Evolutionary conservation across 2,113 vertebrate species (phyloP).

Genomic region (Ailuropoda melanoleuca): DNA sequence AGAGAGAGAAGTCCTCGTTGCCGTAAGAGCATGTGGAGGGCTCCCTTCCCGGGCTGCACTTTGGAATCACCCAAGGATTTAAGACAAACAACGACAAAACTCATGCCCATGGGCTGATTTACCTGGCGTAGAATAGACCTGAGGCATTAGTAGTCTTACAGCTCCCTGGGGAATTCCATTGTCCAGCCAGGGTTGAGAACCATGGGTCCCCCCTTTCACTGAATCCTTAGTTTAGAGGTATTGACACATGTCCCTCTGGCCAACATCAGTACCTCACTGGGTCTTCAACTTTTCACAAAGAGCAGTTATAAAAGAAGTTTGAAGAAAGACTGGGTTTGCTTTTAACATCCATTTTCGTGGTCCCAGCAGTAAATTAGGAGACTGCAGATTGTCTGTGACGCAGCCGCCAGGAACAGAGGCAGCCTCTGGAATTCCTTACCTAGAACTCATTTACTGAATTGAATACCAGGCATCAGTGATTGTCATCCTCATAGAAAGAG

Average conservation of each 20-base stretch:
- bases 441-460: not conserved
- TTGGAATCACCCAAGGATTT: not conserved
- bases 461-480: not conserved
- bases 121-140: not conserved
- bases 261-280: not conserved
- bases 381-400: not conserved
- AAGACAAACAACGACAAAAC: not conserved
- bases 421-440: not conserved
- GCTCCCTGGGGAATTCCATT: not conserved
- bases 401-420: not conserved
- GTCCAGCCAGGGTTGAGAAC: not conserved
- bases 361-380: not conserved
- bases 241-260: not conserved
- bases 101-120: not conserved
- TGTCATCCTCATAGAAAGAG: not conserved
- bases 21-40: not conserved
- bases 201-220: not conserved
- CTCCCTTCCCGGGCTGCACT: not conserved
- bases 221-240: not conserved
- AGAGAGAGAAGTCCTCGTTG: not conserved
- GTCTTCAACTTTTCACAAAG: not conserved
- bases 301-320: not conserved
- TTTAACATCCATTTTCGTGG: not conserved
- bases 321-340: not conserved
- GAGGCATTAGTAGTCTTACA: not conserved